Evolutionary conservation across 2,797 vertebrate genomes (phyloP).

Genomic region (Geotrypetes seraphini): DNA sequence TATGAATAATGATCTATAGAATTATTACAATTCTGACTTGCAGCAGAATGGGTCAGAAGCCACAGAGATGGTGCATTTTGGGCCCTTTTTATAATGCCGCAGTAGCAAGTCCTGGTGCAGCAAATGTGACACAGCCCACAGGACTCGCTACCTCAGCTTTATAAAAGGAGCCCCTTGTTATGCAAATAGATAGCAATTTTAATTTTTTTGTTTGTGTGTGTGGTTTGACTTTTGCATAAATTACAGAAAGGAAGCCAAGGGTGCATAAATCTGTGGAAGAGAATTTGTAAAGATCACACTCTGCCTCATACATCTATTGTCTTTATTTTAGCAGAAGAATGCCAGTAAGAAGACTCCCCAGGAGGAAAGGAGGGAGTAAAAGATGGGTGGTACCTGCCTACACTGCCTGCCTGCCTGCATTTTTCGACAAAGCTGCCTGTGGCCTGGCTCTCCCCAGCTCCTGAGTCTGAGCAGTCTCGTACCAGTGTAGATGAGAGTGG

Average conservation of each 20-base stretch:
- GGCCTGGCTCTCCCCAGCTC: conserved; percentile 60
- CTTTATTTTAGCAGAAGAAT: conserved; percentile 17
- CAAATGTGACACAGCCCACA: too few species aligned
- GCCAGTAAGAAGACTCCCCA: conserved; percentile 11
- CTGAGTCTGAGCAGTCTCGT: conserved; percentile 71
- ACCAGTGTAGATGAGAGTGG: conserved; percentile 99
- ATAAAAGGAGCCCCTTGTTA: too few species aligned
- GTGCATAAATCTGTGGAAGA: conserved; percentile 44
- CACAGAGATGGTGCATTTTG: too few species aligned
- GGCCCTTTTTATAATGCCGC: too few species aligned
- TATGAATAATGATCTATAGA: too few species aligned
- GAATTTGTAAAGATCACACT: conserved; percentile 10
- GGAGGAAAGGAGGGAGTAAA: conserved; percentile 26
- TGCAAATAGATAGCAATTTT: too few species aligned
- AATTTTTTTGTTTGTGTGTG: too few species aligned
- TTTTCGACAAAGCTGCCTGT: conserved; percentile 46
- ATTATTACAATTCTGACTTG: too few species aligned
- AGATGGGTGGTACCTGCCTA: conserved; percentile 58
- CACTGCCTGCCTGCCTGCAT: conserved; percentile 68
- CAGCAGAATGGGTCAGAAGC: too few species aligned
- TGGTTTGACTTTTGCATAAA: neutral
- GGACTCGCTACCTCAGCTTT: too few species aligned
- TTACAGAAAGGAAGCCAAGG: too few species aligned
- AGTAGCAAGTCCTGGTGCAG: too few species aligned
- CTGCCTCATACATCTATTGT: conserved; percentile 11